These are phyloP conservation scores for Ctenosaura bakeri DNA, from an alignment of 2,797 vertebrate species.

Conservation along the genomic window DNA sequence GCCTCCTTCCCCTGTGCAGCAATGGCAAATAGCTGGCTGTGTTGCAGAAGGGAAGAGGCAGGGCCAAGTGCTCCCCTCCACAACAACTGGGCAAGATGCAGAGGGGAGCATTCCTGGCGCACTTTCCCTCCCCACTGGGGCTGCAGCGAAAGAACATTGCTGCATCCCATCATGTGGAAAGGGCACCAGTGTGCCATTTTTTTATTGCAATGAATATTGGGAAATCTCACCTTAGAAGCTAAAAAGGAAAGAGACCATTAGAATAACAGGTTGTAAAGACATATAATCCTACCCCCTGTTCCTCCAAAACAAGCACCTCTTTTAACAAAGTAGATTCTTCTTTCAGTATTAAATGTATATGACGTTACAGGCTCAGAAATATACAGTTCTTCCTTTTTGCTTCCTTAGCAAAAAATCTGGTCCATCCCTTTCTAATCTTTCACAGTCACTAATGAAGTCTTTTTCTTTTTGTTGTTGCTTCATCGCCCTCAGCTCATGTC, in stretches of 20 bases:
- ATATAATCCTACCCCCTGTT: conserved; percentile 39
- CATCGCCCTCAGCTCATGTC: background rate
- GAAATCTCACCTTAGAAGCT: conserved; percentile 57
- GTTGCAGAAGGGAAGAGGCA: no score
- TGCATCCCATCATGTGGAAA: no score
- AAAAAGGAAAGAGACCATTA: conserved; percentile 69
- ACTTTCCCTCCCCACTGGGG: no score
- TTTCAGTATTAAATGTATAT: background rate
- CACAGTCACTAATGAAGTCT: background rate
- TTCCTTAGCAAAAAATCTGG: background rate
- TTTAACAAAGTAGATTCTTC: no score
- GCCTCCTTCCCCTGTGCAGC: no score
- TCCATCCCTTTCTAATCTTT: background rate
- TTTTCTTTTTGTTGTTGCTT: background rate
- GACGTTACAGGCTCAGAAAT: background rate
- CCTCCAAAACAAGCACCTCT: no score
- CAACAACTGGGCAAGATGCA: no score
- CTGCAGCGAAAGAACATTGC: no score
- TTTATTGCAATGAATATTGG: conserved; percentile 36
- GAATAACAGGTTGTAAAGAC: conserved; percentile 74
- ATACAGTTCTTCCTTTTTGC: background rate
- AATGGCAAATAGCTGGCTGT: no score
- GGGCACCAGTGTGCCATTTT: conserved; percentile 22
- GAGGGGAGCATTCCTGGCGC: no score
- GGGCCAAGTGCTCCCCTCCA: no score